These are phyloP conservation scores for Prunella strophiata DNA, from an alignment of 2,797 vertebrate genomes.

Conservation along the genomic window DNA sequence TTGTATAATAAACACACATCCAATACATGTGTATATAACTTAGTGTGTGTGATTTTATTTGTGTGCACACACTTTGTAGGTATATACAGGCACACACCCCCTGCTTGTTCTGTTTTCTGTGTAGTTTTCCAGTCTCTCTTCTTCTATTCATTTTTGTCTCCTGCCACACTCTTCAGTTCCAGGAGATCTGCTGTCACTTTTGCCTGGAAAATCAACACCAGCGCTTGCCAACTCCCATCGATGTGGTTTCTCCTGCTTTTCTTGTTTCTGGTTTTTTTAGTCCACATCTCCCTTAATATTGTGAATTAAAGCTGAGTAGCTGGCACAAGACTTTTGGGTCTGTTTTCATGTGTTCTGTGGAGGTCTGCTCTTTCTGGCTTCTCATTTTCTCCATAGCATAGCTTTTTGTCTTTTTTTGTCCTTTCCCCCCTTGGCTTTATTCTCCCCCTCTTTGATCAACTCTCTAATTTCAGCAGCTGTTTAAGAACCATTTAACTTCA, in stretches of 20 bases:
- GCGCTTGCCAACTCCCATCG: fast-evolving
- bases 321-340: not conserved
- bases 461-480: not conserved
- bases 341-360: not conserved
- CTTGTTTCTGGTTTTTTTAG: not conserved
- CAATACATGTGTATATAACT: fast-evolving
- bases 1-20: not conserved
- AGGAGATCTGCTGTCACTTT: not conserved
- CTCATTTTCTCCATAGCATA: not conserved
- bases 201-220: not conserved
- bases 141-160: not conserved
- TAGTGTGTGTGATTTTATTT: not conserved
- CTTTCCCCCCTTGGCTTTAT: not conserved
- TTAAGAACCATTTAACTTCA: not conserved
- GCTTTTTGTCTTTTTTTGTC: not conserved
- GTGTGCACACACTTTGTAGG: not conserved
- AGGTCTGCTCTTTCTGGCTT: not conserved
- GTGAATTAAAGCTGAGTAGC: not conserved
- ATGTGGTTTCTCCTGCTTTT: not conserved
- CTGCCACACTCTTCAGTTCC: not conserved
- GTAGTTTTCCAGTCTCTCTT: not conserved
- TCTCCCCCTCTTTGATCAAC: not conserved
- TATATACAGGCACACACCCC: not conserved
- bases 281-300: not conserved
- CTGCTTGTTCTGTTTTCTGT: not conserved